These are phyloP conservation scores for Phrynosoma platyrhinos DNA, from an alignment of 2,113 vertebrate genomes.

Conservation along the genomic window DNA sequence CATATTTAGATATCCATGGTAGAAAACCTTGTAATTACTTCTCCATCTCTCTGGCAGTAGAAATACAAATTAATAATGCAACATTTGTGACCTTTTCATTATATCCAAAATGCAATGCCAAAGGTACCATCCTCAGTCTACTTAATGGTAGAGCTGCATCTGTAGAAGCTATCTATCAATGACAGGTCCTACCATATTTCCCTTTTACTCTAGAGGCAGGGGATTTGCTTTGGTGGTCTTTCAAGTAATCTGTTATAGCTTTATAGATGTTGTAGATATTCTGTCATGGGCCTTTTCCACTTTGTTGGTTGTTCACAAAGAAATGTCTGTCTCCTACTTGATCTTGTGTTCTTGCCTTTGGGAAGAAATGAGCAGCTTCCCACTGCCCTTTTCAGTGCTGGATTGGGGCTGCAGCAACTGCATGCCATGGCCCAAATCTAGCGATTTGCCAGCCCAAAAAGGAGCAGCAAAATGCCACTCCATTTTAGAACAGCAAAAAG, in stretches of 20 bases:
- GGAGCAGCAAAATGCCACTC: too few relatives aligned
- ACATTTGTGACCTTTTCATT: neutral
- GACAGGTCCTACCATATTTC: neutral
- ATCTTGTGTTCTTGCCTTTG: neutral
- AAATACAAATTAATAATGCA: neutral
- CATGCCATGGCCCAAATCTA: too few relatives aligned
- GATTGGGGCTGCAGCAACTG: too few relatives aligned
- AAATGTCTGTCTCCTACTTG: neutral
- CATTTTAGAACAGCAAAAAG: too few relatives aligned
- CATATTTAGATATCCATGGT: too few relatives aligned
- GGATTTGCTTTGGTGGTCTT: neutral
- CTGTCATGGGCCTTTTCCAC: neutral
- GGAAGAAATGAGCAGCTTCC: neutral
- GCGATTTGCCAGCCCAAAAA: too few relatives aligned
- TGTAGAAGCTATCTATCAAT: neutral
- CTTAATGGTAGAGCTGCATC: neutral
- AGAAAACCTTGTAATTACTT: too few relatives aligned
- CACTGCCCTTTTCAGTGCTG: too few relatives aligned
- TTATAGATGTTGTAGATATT: too few relatives aligned
- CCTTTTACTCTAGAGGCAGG: neutral
- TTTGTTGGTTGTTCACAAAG: neutral
- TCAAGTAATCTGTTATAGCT: too few relatives aligned
- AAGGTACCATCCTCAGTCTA: neutral
- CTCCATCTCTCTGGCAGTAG: neutral
- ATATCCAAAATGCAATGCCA: neutral